Conservation (phyloP, 2,888 invertebrate species). For the Alentia gelatinosa region DNA sequence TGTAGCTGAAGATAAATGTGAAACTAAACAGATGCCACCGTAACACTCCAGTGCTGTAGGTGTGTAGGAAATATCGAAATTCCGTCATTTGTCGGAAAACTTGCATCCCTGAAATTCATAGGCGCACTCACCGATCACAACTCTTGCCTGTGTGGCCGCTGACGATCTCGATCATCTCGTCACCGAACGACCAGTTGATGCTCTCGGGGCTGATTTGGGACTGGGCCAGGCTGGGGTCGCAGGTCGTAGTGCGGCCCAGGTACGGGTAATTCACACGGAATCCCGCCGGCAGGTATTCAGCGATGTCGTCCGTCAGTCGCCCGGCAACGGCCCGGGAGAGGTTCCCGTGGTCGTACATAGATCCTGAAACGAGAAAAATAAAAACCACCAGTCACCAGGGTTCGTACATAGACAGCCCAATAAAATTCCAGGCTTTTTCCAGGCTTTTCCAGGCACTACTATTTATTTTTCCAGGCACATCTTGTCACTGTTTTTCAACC, state of each 20-base stretch:
- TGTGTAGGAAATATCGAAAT: too few species aligned
- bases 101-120: too few species aligned
- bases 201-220: conserved; percentile 58
- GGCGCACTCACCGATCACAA: conserved; percentile 67
- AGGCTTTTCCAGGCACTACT: too few species aligned
- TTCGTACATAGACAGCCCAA: too few species aligned
- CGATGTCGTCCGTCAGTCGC: conserved; percentile 71
- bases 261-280: conserved; percentile 68
- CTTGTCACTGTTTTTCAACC: too few species aligned
- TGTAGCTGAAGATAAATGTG: too few species aligned
- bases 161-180: conserved; percentile 71
- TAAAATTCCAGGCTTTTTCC: too few species aligned
- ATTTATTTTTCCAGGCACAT: too few species aligned
- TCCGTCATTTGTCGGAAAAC: too few species aligned
- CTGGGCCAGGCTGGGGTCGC: conserved; percentile 50
- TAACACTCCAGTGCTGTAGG: too few species aligned
- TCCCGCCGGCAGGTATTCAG: conserved; percentile 67
- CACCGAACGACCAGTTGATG: conserved; percentile 74
- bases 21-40: too few species aligned
- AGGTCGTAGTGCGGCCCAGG: conserved; percentile 65
- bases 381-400: too few species aligned
- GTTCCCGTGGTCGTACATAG: conserved; percentile 74
- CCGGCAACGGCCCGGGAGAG: conserved; percentile 75
- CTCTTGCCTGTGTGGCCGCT: conserved; percentile 70
- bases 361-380: conserved; percentile 63